Percentiles rank a stretch among this genome's conserved stretches.
phyloP scores from a whole-genome alignment of 2,888 invertebrate genomes.

The Temnothorax rugatulus region DNA sequence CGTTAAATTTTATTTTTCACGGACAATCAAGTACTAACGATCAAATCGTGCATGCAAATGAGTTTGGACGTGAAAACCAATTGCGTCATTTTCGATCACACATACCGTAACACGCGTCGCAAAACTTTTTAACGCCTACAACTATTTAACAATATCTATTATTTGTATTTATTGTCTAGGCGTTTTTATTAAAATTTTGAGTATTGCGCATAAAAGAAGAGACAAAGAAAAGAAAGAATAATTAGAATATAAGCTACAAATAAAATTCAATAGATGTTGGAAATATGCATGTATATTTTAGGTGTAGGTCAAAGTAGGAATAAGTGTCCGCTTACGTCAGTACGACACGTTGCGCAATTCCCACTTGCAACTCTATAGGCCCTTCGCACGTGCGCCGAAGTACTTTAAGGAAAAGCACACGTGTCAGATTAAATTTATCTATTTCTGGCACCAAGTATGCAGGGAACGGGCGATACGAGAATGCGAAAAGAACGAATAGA shows the following conservation, averaged over 20 bases:
- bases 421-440: conserved; percentile 51
- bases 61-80: conserved; percentile 13
- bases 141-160: background rate
- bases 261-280: background rate
- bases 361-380: conserved; percentile 23
- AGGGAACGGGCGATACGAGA: conserved; percentile 6
- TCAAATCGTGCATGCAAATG: conserved; percentile 37
- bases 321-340: conserved; percentile 20
- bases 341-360: conserved; percentile 34
- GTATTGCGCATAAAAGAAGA: background rate
- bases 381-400: conserved; percentile 32
- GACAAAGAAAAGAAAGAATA: background rate
- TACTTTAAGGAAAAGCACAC: conserved; percentile 41
- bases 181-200: background rate
- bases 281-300: background rate
- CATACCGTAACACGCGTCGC: conserved; percentile 7
- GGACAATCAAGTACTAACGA: conserved; percentile 38
- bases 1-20: conserved; percentile 37
- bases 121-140: background rate
- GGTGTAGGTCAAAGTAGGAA: conserved; percentile 23
- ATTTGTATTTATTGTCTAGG: background rate
- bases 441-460: conserved; percentile 10
- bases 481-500: conserved; percentile 23
- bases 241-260: background rate
- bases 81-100: conserved; percentile 16